A percentile compares a stretch with the other conserved stretches of the same genome.
These are phyloP conservation scores for Hippocampus guttulatus DNA, from an alignment of 2,113 vertebrate species.

Conservation along the genomic window DNA sequence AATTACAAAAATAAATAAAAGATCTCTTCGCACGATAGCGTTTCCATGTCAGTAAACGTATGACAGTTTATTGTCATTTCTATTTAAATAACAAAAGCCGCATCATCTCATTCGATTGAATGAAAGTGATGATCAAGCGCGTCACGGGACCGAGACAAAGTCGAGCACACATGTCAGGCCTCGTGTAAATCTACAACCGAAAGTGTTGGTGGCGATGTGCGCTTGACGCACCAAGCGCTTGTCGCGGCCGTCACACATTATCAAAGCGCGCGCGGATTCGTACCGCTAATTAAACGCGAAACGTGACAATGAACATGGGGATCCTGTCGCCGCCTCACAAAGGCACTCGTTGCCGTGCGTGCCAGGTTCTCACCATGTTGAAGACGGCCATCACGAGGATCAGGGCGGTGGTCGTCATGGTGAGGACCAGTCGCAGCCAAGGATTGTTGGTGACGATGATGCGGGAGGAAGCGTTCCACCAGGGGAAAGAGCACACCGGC, in stretches of 20 bases:
- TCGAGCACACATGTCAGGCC: not conserved
- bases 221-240: too few species aligned
- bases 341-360: not conserved
- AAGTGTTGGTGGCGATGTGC: not conserved
- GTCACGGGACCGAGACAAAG: not conserved
- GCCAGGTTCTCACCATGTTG: slow-evolving; percentile 84
- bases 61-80: too few species aligned
- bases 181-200: not conserved
- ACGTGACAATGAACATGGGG: not conserved
- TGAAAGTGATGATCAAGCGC: not conserved
- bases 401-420: slow-evolving; percentile 85
- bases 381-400: slow-evolving; percentile 92
- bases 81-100: too few species aligned
- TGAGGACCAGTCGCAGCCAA: slow-evolving; percentile 89
- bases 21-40: too few species aligned
- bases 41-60: too few species aligned
- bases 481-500: slow-evolving; percentile 76
- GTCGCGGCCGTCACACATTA: not conserved
- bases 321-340: not conserved
- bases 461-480: slow-evolving; percentile 83
- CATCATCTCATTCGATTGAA: not conserved
- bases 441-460: slow-evolving; percentile 88
- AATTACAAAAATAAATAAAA: not conserved
- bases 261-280: not conserved
- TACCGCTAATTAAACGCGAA: not conserved